These are phyloP conservation scores for Gambusia yucatana DNA, from an alignment of 2,797 vertebrate genomes.

Conservation along the genomic window DNA sequence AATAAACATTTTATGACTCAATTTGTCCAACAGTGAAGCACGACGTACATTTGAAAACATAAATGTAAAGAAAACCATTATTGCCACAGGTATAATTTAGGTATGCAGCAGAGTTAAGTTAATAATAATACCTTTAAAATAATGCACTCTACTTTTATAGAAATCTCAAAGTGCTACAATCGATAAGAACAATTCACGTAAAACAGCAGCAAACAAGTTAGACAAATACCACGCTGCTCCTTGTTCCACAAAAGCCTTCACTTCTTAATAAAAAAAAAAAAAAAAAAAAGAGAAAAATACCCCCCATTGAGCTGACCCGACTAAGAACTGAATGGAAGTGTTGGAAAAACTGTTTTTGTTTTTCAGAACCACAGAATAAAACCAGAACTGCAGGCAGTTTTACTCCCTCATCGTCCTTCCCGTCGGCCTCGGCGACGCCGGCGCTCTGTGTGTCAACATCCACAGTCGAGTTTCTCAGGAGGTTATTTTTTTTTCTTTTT, in stretches of 20 bases:
- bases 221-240: not conserved
- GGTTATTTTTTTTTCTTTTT: no score
- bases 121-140: no score
- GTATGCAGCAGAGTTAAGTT: not conserved
- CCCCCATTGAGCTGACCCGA: not conserved
- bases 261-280: not conserved
- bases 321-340: not conserved
- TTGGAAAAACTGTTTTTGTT: not conserved
- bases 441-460: no score
- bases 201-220: not conserved
- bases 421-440: no score
- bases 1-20: not conserved
- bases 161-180: no score
- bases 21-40: not conserved
- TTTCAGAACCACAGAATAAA: not conserved
- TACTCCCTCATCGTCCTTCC: no score
- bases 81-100: not conserved
- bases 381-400: not conserved
- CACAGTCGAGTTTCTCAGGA: not conserved
- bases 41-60: not conserved
- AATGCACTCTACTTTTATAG: no score
- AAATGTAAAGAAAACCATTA: not conserved
- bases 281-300: not conserved
- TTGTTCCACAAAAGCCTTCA: not conserved
- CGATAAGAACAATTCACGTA: no score